These are phyloP conservation scores for Popillia japonica DNA, from an alignment of 1,140 invertebrate genomes.

Conservation along the genomic window DNA sequence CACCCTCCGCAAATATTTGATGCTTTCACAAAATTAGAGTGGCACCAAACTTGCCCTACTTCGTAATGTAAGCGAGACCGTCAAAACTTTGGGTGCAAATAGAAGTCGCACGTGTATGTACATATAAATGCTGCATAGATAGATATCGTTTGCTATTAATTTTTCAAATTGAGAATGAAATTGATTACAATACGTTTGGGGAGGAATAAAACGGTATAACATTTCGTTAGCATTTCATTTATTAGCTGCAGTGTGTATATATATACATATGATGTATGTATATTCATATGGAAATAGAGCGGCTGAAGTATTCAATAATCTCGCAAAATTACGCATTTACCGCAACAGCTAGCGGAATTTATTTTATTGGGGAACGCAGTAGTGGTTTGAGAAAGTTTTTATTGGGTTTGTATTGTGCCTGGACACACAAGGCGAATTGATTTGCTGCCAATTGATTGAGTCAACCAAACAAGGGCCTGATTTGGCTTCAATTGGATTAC, in stretches of 20 bases:
- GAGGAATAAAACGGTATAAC: too few species aligned
- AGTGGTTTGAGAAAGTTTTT: background rate
- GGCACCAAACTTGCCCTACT: background rate
- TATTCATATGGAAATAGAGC: too few species aligned
- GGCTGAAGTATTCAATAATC: too few species aligned
- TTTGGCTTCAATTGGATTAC: slow-evolving; percentile 14
- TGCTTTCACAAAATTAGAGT: slow-evolving; percentile 2
- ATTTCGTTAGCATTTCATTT: too few species aligned
- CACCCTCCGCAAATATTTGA: slow-evolving; percentile 13
- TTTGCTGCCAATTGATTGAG: slow-evolving; percentile 14
- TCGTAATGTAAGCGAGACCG: background rate
- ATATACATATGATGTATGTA: too few species aligned
- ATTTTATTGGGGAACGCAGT: background rate
- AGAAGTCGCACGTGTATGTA: background rate
- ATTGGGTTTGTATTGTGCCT: background rate
- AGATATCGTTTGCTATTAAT: background rate
- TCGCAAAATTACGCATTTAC: too few species aligned
- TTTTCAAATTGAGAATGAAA: background rate
- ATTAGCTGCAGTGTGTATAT: too few species aligned
- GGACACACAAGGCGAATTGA: slow-evolving; percentile 13
- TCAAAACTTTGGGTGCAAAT: slow-evolving; percentile 3
- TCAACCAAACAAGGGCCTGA: slow-evolving; percentile 9
- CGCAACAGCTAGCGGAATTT: too few species aligned
- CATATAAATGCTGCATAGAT: background rate
- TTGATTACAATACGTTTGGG: too few species aligned